Percentiles rank a stretch among this genome's conserved stretches.
Evolutionary conservation across 2,888 invertebrate genomes (phyloP).

Genomic region (Pyrrhosoma nymphula): DNA sequence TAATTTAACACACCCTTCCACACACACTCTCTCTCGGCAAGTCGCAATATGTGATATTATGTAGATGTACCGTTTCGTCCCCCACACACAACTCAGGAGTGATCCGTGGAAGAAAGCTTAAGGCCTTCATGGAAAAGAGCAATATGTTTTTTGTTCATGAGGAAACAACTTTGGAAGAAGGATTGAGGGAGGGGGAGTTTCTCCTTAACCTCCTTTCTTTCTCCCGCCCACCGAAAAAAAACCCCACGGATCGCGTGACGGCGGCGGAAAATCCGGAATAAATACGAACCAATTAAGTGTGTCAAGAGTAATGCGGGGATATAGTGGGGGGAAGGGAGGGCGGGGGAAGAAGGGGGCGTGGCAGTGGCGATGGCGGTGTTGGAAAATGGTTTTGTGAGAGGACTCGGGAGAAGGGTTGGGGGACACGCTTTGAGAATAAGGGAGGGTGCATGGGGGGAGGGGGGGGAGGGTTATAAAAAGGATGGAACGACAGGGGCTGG

Average conservation of each 20-base stretch:
- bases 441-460: not conserved
- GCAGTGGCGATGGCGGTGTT: not conserved
- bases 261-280: constrained; percentile 50
- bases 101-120: not conserved
- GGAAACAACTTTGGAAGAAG: not conserved
- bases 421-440: not conserved
- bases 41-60: no score
- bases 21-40: no score
- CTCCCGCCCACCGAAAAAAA: not conserved
- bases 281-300: constrained; percentile 64
- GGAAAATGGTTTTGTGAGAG: not conserved
- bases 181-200: not conserved
- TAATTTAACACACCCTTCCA: no score
- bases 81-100: constrained; percentile 16
- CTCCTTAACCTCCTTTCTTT: not conserved
- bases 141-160: no score
- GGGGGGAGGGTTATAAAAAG: not conserved
- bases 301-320: constrained; percentile 45
- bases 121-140: no score
- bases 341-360: not conserved
- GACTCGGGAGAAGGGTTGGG: not conserved
- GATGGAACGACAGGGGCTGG: not conserved
- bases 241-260: constrained; percentile 46
- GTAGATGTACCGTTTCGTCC: not conserved
- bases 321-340: not conserved